Evolutionary conservation across 2,888 invertebrate genomes (phyloP), one percentile per base, ranked within the genome.

Genomic region (Apamea crenata): DNA sequence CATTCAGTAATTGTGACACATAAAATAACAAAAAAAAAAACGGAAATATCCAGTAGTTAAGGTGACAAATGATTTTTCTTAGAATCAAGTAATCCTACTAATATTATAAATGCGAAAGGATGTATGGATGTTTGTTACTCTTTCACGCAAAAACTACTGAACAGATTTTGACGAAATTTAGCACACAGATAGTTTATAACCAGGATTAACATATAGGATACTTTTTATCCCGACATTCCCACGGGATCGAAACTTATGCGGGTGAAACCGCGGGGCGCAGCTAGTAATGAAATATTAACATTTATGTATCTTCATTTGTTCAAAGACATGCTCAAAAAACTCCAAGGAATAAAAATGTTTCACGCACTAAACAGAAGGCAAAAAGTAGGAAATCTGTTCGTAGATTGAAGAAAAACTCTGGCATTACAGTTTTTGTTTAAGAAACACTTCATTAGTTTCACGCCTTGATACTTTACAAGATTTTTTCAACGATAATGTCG

Each of bases 391-490:
- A 83, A 81, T 86, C 72, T 61, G n/a, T 40, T 40, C 78, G 72
- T 69, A 67, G 61, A 78, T 80, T 77, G 29, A 83, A 83, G 82
- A 85, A 84, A 84, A 85, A 85, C 70, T 82, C 80, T 84, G 72
- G 78, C 87, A 91, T 91, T 89, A 85, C 81, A 77, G 81, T 90
- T 90, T 91, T 91, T 90, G 85, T 87, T 86, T 85, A 85, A 87
- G 92, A 92, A 91, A 91, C 92, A 90, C 90, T 91, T 93, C 90
- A 93, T 92, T 93, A 92, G 90, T 84, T 92, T 92, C 90, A 90
- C 93, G 91, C 91, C 84, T 84, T 82, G 25, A 83, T 89, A 89
- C 82, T 89, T 85, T 87, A 84, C 86, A 85, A 68, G 86, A 84
- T 88, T 90, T 93, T 94, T 93, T 91, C 86, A 87, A 87, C 83